Evolutionary conservation across 1,140 invertebrate genomes (phyloP).

Genomic region (Drosophila tsacasi): DNA sequence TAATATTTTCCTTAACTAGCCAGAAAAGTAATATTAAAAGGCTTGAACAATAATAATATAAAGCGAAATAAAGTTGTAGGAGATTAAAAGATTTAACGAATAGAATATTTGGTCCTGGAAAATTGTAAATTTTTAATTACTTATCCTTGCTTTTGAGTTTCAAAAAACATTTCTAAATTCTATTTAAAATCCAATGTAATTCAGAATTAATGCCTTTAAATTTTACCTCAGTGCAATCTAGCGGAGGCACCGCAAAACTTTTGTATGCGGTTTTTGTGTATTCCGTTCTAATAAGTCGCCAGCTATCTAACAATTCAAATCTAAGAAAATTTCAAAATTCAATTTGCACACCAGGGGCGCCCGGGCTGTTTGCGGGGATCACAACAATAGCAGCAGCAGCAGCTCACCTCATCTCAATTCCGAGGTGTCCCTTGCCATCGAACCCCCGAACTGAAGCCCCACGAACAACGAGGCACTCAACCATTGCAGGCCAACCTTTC

Average conservation of each 20-base stretch:
- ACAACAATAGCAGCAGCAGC: constrained; percentile 54
- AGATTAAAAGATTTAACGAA: no score
- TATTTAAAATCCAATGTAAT: no score
- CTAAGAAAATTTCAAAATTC: constrained; percentile 79
- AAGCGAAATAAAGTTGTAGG: no score
- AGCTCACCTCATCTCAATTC: constrained; percentile 16
- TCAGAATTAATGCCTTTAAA: no score
- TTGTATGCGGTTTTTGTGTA: constrained; percentile 43
- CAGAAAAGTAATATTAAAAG: no score
- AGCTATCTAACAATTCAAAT: constrained; percentile 72
- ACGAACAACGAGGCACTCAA: background rate
- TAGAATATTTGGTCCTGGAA: no score
- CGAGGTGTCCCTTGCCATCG: background rate
- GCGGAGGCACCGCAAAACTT: constrained; percentile 58
- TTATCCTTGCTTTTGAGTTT: no score
- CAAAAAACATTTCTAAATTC: no score
- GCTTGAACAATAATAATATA: no score
- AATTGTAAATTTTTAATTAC: no score
- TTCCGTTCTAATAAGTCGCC: constrained; percentile 69
- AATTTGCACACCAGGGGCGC: constrained; percentile 53
- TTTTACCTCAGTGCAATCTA: constrained; percentile 12
- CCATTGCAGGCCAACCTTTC: constrained; percentile 28
- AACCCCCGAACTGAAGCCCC: constrained; percentile 6
- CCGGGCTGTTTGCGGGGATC: background rate
- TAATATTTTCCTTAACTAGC: no score